Percentiles rank a stretch among this genome's conserved stretches.
phyloP scores from a whole-genome alignment of 2,113 vertebrate species.

The Merops nubicus region DNA sequence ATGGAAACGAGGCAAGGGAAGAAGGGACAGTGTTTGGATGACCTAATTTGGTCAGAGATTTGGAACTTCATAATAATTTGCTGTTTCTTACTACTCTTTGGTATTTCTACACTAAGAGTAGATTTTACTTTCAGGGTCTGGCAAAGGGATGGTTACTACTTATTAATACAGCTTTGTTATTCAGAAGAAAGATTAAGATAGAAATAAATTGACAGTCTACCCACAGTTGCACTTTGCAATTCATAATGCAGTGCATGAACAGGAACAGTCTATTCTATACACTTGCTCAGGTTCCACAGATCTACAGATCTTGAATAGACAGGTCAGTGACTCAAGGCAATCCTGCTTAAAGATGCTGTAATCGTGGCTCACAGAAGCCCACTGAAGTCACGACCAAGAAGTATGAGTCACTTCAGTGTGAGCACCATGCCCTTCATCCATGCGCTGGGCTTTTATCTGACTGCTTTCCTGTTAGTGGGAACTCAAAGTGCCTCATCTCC shows the following conservation, averaged over 20 bases:
- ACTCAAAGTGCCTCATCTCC: background rate
- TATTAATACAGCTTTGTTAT: conserved; percentile 20
- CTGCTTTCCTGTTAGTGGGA: background rate
- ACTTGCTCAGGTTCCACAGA: background rate
- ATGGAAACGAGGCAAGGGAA: background rate
- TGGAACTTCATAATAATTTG: background rate
- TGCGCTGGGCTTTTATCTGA: background rate
- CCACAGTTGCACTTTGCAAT: conserved; percentile 25
- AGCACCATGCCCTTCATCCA: background rate
- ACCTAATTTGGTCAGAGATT: background rate
- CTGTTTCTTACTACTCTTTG: background rate
- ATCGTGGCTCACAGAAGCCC: conserved; percentile 6
- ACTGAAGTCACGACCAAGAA: conserved; percentile 11
- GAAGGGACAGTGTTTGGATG: background rate
- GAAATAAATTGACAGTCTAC: conserved; percentile 32
- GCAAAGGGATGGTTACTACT: background rate
- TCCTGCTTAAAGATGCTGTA: background rate
- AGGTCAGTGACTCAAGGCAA: conserved; percentile 35
- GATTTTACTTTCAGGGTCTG: background rate
- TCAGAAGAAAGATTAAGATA: conserved; percentile 35
- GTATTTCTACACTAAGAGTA: background rate
- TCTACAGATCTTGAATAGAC: background rate
- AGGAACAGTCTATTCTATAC: conserved; percentile 6
- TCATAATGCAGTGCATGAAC: background rate
- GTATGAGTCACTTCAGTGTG: background rate